Percentiles rank a stretch among this genome's conserved stretches.
Conservation (phyloP, 2,888 invertebrate genomes). For the Eupithecia subfuscata region DNA sequence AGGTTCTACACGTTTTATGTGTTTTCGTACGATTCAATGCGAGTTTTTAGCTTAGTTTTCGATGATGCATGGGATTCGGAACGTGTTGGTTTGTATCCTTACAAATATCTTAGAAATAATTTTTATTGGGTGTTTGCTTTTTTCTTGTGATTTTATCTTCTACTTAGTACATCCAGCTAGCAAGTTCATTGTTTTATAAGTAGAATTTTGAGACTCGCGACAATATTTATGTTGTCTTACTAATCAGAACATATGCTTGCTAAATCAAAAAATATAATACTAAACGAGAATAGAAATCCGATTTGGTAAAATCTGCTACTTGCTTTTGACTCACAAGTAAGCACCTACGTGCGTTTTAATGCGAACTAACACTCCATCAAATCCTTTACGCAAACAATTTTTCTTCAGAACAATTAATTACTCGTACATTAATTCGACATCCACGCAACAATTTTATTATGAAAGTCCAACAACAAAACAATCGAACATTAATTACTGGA, state of each 20-base stretch:
- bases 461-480: slow-evolving; percentile 36
- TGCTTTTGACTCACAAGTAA: not conserved
- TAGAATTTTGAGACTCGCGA: not conserved
- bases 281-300: not conserved
- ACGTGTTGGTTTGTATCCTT: slow-evolving; percentile 12
- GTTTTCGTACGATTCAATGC: slow-evolving; percentile 36
- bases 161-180: not conserved
- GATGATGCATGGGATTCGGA: slow-evolving; percentile 19
- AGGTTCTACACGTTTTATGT: slow-evolving; percentile 42
- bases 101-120: not conserved
- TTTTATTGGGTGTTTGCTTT: not conserved
- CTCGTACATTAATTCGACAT: not conserved
- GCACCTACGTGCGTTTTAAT: not conserved
- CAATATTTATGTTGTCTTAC: not conserved
- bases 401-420: not conserved
- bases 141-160: not conserved
- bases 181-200: not conserved
- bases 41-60: slow-evolving; percentile 16
- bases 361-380: not conserved
- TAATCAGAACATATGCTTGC: not conserved
- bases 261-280: not conserved
- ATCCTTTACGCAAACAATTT: not conserved
- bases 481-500: slow-evolving; percentile 53
- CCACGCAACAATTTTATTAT: slow-evolving; percentile 21
- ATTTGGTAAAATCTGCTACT: not conserved